Evolutionary conservation across 2,797 vertebrate genomes (phyloP), one percentile per base, ranked within the genome.

Genomic region (Melanotaenia pygmaea): DNA sequence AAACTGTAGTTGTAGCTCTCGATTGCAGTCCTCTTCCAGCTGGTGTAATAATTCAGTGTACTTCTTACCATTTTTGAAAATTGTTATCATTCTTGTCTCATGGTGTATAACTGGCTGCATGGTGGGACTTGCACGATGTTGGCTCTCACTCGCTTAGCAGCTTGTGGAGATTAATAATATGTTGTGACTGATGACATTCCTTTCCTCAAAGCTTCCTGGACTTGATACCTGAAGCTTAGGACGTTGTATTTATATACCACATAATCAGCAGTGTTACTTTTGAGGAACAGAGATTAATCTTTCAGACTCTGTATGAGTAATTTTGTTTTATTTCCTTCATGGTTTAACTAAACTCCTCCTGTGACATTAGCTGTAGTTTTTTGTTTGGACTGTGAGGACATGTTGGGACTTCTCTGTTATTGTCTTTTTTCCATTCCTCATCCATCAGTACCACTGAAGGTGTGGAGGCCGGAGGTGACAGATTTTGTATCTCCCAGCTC

Each of bases 381-480:
- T 43, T 58, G 47, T 67, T 75, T 72, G 62, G 70, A 67, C 57
- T 84, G 80, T 65, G 69, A 5, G 59, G 60, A 81, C 89, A 73
- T 83, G 86, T 90, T 86, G 14, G 62, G 80, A 87, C 81, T 24
- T 68, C 69, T 88, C 73, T 74, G 66, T 77, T 54, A 76, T 62
- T 58, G 53, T 81, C 63, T 88, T 67, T 80, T 76, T 71, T 64
- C 72, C 76, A 74, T 64, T 61, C 69, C 53, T 57, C 64, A 57
- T 85, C 71, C 13, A 43, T 89, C 81, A 61, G 64, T 58, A 28
- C 77, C 66, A 80, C 80, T 70, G 70, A 85, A 81, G 69, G 61
- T 66, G 59, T 20, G 64, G 62, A 84, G 81, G 86, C 82, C 84
- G 88, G 74, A 85, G 82, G 83, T 84, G 80, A 78, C 32, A 32